phyloP scores from a whole-genome alignment of 2,113 vertebrate species.

The Budorcas taxicolor region DNA sequence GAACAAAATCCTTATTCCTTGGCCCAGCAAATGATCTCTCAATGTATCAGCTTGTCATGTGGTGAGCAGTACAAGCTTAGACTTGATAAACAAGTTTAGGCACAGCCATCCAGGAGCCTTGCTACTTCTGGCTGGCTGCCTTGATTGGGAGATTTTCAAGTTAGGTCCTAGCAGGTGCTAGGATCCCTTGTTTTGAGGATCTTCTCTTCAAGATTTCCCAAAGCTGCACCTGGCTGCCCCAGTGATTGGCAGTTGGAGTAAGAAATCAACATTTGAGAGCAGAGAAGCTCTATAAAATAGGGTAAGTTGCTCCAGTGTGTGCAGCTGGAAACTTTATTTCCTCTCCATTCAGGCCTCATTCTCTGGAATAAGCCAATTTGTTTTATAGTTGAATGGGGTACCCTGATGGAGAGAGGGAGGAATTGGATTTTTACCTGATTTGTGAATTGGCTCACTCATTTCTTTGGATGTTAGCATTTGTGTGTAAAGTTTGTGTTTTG shows the following conservation, averaged over 20 bases:
- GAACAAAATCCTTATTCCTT: background rate
- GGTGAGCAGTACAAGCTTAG: background rate
- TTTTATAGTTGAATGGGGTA: background rate
- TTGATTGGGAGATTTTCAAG: background rate
- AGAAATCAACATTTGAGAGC: background rate
- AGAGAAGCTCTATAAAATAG: background rate
- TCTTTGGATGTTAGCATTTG: background rate
- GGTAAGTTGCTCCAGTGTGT: background rate
- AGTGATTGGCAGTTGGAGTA: background rate
- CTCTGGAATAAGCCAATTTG: background rate
- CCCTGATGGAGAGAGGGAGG: background rate
- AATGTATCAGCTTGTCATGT: background rate
- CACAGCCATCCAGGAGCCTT: background rate
- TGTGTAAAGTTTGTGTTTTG: background rate
- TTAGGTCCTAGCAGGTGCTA: background rate
- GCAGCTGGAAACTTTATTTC: background rate
- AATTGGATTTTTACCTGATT: background rate
- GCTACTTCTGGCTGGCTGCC: background rate
- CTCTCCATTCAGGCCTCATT: background rate
- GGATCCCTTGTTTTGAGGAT: background rate
- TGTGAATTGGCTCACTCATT: background rate
- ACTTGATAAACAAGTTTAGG: background rate
- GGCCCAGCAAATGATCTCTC: background rate
- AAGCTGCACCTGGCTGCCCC: background rate
- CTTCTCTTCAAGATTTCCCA: background rate